These are phyloP conservation scores for Phallusia fumigata DNA, from an alignment of 23 tunicate species.

Conservation along the genomic window DNA sequence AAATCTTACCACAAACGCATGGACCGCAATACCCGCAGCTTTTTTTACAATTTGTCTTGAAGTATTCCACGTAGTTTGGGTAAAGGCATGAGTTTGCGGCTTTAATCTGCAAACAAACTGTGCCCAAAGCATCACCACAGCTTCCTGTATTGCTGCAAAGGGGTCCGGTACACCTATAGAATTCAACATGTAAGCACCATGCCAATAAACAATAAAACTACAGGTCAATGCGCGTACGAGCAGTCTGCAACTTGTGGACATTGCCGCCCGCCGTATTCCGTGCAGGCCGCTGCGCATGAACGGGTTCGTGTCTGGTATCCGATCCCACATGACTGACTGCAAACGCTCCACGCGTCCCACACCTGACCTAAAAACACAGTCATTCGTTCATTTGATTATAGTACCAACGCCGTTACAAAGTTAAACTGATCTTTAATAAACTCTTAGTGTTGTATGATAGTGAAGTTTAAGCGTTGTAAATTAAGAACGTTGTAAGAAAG, in stretches of 20 bases:
- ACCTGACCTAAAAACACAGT: background rate
- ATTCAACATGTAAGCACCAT: background rate
- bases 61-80: background rate
- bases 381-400: too few relatives aligned
- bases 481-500: too few relatives aligned
- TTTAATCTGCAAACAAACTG: background rate
- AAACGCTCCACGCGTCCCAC: constrained; percentile 25
- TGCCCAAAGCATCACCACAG: background rate
- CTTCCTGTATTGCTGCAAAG: background rate
- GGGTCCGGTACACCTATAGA: background rate
- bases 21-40: background rate
- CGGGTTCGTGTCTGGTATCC: constrained; percentile 29
- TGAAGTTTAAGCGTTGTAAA: too few relatives aligned
- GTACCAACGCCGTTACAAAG: too few relatives aligned
- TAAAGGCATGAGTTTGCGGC: background rate
- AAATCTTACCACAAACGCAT: background rate
- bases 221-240: background rate
- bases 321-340: constrained; percentile 16
- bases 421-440: too few relatives aligned
- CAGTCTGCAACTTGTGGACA: background rate
- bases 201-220: background rate
- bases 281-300: background rate
- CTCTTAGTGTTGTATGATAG: too few relatives aligned
- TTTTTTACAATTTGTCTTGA: background rate
- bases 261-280: background rate